A percentile compares a stretch with the other conserved stretches of the same genome.
phyloP scores from a whole-genome alignment of 2,888 invertebrate species.

The Andrena trimmerana region DNA sequence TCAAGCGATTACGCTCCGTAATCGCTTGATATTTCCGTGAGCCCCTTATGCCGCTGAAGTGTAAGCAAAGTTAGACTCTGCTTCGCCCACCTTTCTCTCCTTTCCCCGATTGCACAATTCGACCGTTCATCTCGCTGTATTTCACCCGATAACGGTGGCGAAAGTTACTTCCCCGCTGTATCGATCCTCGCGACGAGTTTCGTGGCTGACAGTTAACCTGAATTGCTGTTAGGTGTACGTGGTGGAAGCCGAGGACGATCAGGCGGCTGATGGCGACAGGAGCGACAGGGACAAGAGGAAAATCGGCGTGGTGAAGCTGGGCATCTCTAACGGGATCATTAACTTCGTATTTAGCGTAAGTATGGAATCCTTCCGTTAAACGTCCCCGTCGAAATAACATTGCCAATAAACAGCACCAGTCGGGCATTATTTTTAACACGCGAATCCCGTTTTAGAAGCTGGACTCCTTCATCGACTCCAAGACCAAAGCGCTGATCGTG shows the following conservation, averaged over 20 bases:
- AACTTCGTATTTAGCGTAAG: constrained; percentile 94
- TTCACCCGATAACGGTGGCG: too few relatives aligned
- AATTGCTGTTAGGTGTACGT: constrained; percentile 77
- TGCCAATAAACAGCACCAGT: background rate
- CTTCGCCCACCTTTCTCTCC: constrained; percentile 35
- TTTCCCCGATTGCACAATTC: constrained; percentile 36
- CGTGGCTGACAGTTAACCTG: too few relatives aligned
- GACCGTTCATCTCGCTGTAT: too few relatives aligned
- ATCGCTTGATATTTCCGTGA: background rate
- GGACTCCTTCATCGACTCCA: constrained; percentile 92
- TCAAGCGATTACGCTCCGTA: background rate
- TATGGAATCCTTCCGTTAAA: background rate
- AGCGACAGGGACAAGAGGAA: constrained; percentile 90
- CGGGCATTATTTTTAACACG: background rate
- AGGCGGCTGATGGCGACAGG: constrained; percentile 87
- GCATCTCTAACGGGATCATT: constrained; percentile 92
- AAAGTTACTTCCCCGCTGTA: background rate
- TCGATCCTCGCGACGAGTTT: background rate
- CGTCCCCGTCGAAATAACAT: background rate
- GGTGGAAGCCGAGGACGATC: constrained; percentile 83
- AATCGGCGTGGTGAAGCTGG: constrained; percentile 89
- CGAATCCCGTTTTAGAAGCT: constrained; percentile 89
- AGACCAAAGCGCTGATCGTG: constrained; percentile 90
- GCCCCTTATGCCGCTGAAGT: too few relatives aligned
- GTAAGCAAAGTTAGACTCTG: too few relatives aligned